Evolutionary conservation across 2,888 invertebrate species (phyloP), one percentile per base, ranked within the genome.

Genomic region (Ennomos fuscantarius): DNA sequence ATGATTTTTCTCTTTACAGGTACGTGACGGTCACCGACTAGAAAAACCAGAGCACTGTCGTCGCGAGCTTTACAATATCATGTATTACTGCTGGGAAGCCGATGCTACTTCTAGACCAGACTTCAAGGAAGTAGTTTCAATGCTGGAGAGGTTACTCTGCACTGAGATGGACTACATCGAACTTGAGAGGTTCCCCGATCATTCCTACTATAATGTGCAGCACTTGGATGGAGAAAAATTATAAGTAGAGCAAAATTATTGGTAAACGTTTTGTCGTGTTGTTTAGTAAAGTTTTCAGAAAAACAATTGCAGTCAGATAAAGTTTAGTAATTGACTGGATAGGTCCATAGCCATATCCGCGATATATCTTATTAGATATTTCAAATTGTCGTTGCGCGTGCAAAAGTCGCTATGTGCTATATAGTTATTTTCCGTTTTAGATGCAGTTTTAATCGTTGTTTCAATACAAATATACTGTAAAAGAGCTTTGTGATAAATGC

Each of bases 11-110:
- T 57, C 12, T 53, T 81, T 82, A n/a, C 78, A 96, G 96, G 96
- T 96, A 1, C 95, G 97, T 46, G 97, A 97, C 70, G 98, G 98
- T 0, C 96, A 97, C 80, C 94, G 98, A 24, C 92, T 99, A 62
- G 97, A 98, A 73, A 97, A 98, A 76, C 98, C 99, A 0, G 97
- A 97, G 72, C 98, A 99, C 77, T 98, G 98, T 83, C 95, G 97
- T 45, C 93, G 98, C 8, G 98, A 98, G 81, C 93, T 98, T 1
- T 98, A 98, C 88, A 97, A 98, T 74, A 96, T 98, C 51, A 98
- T 98, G 98, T 97, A 96, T 81, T 97, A 98, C 82, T 99, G 98
- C 82, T 99, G 99, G 99, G 96, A 97, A 63, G 95, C 96, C 10
- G 96, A 97, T 72, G 94, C 97, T 0, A 94, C 95, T n/a, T 94